Conservation (phyloP, 1,140 invertebrate species). For the Drosophila santomea region DNA sequence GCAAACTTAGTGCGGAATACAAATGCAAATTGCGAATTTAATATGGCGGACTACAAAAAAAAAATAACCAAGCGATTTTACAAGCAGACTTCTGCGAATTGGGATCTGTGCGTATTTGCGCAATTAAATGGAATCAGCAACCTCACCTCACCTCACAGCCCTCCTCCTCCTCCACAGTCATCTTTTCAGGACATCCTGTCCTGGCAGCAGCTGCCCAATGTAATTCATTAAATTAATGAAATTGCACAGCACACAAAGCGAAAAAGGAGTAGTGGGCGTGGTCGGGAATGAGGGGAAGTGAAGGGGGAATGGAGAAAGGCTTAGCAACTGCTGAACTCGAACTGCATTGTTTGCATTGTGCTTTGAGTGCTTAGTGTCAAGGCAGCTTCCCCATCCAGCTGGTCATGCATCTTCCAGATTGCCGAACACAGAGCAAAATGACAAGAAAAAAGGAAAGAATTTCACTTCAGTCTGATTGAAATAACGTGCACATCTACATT, state of each 20-base stretch:
- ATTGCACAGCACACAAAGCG: slow-evolving; percentile 61
- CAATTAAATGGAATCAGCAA: slow-evolving; percentile 64
- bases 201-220: slow-evolving; percentile 48
- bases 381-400: neutral
- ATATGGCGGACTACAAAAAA: slow-evolving; percentile 35
- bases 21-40: slow-evolving; percentile 38
- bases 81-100: neutral
- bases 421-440: neutral
- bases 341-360: slow-evolving; percentile 26
- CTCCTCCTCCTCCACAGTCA: slow-evolving; percentile 4
- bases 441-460: neutral
- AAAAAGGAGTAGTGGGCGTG: neutral
- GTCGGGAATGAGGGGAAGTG: neutral
- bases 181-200: neutral
- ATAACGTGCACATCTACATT: neutral
- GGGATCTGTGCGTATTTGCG: slow-evolving; percentile 43
- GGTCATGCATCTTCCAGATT: slow-evolving; percentile 5
- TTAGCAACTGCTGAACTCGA: slow-evolving; percentile 4
- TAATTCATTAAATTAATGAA: slow-evolving; percentile 80
- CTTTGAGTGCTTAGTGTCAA: slow-evolving; percentile 45
- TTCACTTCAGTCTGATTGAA: neutral
- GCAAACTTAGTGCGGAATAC: slow-evolving; percentile 14
- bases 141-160: too few species aligned
- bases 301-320: neutral
- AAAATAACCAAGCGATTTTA: slow-evolving; percentile 66